Conservation (phyloP, 2,797 vertebrate genomes). For the Gila robusta region DNA sequence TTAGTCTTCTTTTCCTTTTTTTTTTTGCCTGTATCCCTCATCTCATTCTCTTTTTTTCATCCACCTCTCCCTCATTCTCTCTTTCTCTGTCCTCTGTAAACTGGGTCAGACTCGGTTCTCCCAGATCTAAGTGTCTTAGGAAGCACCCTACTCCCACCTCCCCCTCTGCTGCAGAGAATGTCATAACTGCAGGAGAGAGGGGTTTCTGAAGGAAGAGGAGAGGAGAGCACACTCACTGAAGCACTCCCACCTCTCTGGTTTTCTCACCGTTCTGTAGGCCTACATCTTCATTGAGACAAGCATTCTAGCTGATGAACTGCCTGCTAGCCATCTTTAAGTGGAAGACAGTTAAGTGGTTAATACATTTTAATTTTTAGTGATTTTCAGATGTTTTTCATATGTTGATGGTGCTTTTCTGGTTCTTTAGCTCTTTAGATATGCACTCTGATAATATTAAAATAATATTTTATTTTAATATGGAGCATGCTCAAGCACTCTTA, state of each 20-base stretch:
- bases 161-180: constrained; percentile 10
- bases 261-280: constrained; percentile 5
- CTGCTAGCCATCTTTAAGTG: not conserved
- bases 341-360: constrained; percentile 15
- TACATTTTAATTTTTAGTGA: constrained; percentile 6
- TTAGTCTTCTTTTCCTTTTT: constrained; percentile 8
- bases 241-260: constrained; percentile 26
- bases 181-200: constrained; percentile 45
- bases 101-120: constrained; percentile 62
- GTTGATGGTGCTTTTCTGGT: not conserved
- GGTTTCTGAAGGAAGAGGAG: constrained; percentile 28
- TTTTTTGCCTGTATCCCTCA: not conserved
- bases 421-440: not conserved
- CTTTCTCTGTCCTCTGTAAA: constrained; percentile 56
- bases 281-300: constrained; percentile 26
- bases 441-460: constrained; percentile 2
- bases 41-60: constrained; percentile 2
- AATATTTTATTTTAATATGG: not conserved
- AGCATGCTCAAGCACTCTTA: not conserved
- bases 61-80: constrained; percentile 2
- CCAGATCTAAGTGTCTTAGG: constrained; percentile 60
- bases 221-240: constrained; percentile 35
- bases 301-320: constrained; percentile 5
- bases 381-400: not conserved
- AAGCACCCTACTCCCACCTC: constrained; percentile 31